A percentile compares a stretch with the other conserved stretches of the same genome.
Conservation (phyloP, 2,888 invertebrate species). For the Drosophila phalerata region DNA sequence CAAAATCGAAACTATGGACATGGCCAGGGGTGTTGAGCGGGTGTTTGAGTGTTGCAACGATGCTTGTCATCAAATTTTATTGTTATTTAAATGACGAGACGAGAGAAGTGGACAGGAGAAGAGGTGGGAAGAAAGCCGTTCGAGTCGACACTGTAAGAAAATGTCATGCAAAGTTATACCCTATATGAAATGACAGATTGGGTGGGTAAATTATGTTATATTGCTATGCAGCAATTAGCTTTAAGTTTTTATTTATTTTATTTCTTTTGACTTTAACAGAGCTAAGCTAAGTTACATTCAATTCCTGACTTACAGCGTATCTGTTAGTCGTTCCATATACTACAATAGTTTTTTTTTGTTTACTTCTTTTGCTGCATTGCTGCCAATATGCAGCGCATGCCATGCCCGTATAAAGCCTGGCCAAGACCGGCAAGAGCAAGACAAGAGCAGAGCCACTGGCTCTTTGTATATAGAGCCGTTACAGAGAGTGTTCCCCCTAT, state of each 20-base stretch:
- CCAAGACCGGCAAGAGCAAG: too few species aligned
- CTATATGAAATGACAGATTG: neutral
- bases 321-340: neutral
- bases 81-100: conserved; percentile 83
- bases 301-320: conserved; percentile 17
- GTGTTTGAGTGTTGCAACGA: conserved; percentile 45
- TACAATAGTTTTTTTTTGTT: neutral
- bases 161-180: conserved; percentile 59
- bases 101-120: neutral
- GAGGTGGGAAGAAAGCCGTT: conserved; percentile 8
- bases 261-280: too few species aligned
- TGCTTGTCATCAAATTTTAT: conserved; percentile 83
- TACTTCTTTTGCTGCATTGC: conserved; percentile 49
- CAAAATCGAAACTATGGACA: conserved; percentile 61
- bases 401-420: conserved; percentile 76
- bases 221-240: too few species aligned
- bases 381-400: conserved; percentile 80
- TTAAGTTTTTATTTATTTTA: too few species aligned
- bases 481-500: neutral
- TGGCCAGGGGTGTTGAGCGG: neutral
- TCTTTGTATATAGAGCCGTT: conserved; percentile 53
- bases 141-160: conserved; percentile 39
- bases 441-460: conserved; percentile 58
- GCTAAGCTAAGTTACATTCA: too few species aligned
- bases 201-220: neutral